Evolutionary conservation across 2,113 vertebrate genomes (phyloP).

Genomic region (Canis aureus): DNA sequence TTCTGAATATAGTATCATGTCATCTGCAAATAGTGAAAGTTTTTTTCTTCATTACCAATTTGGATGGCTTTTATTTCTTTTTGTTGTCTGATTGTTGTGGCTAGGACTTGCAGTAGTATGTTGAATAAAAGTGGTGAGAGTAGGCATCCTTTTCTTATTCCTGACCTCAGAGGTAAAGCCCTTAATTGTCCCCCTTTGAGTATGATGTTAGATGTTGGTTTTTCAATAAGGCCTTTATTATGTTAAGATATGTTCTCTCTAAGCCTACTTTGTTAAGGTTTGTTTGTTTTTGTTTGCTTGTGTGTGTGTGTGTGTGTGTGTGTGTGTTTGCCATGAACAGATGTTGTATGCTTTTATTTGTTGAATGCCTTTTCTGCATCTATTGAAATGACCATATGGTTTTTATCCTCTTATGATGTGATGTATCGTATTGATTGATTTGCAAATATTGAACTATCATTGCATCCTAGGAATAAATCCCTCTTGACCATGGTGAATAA

Average conservation of each 20-base stretch:
- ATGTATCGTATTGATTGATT: not conserved
- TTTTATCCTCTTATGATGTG: not conserved
- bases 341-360: not conserved
- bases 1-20: not conserved
- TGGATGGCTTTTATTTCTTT: not conserved
- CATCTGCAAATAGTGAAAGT: not conserved
- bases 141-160: not conserved
- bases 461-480: not conserved
- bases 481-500: not conserved
- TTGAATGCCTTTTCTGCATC: not conserved
- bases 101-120: not conserved
- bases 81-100: not conserved
- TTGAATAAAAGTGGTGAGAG: not conserved
- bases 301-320: not conserved
- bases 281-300: too few species aligned
- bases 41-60: not conserved
- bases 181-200: not conserved
- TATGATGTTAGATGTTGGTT: not conserved
- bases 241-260: not conserved
- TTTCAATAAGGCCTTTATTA: not conserved
- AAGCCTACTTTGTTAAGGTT: not conserved
- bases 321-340: not conserved
- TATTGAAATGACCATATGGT: not conserved
- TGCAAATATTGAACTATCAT: not conserved
- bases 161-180: not conserved